Base-by-base conservation (phyloP, 2,113 vertebrate species). In the Garra rufa region DNA sequence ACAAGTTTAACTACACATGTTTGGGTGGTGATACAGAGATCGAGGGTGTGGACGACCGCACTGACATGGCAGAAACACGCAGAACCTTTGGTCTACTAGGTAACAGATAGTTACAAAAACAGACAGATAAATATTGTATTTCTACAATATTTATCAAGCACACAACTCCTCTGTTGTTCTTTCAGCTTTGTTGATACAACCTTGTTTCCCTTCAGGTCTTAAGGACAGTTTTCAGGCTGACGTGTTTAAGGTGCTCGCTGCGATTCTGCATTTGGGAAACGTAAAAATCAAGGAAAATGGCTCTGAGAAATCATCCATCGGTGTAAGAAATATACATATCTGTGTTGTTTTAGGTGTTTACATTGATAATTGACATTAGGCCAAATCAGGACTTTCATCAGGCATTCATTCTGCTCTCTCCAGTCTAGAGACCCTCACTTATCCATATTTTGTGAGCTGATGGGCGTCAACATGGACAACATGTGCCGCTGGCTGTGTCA, bases 251-350 rank as follows among this genome's bases (percentile, higher is more conserved):
- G 93, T 97, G 86, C 85, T 99, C 87, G 96, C 98, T 6, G 97
- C 95, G 7, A 94, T 99, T 93, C 93, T 99, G 0, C 98, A 99
- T 88, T 93, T 99, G 86, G 98, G 98, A 85, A 99, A 99, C 0
- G 92, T 98, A 79, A 90, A 95, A 86, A 95, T 99, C 89, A 87
- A 67, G 83, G 89, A 93, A 17, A 87, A 90, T 55, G 94, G 95
- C 88, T 92, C 93, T 13, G 98, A 98, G 73, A 96, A 90, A 63
- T 98, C 97, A n/a, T 94, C 93, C 7, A 83, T 98, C 86, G 87
- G 86, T 15, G 98, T 99, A 93, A 96, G 97, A 41, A 19, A 55
- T 61, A 15, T 61, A 28, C 1, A 59, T 0, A 75, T 17, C 15
- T n/a, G 41, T 30, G 26, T 19, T 19, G n/a, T 61, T 57, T 44